These are phyloP conservation scores for Sycophaga agraensis DNA, from an alignment of 1,140 invertebrate species.

Conservation along the genomic window DNA sequence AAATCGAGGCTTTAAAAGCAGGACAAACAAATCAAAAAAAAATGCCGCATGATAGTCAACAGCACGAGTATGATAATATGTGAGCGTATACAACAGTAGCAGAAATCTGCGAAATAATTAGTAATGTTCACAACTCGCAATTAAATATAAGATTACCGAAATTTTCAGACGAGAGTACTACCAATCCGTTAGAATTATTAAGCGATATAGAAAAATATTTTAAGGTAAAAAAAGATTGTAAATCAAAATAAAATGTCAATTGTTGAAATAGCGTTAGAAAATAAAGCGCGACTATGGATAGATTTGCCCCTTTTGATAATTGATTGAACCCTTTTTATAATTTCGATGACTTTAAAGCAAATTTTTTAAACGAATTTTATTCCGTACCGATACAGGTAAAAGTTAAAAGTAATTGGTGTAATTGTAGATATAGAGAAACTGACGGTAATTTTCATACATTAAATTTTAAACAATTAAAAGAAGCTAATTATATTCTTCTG, in stretches of 20 bases:
- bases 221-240: too few relatives aligned
- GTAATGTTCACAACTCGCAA: too few relatives aligned
- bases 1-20: too few relatives aligned
- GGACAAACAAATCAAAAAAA: too few relatives aligned
- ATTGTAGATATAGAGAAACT: slow-evolving; percentile 6
- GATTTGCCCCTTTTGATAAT: too few relatives aligned
- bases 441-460: slow-evolving; percentile 25
- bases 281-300: slow-evolving; percentile 9
- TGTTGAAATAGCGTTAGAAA: background rate
- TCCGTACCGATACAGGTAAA: slow-evolving; percentile 25
- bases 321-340: background rate
- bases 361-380: slow-evolving; percentile 32
- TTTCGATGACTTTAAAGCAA: slow-evolving; percentile 3
- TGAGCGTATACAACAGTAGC: too few relatives aligned
- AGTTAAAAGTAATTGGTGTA: slow-evolving; percentile 29
- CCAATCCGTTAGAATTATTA: too few relatives aligned
- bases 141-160: too few relatives aligned
- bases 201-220: too few relatives aligned
- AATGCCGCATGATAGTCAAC: too few relatives aligned
- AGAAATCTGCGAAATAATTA: too few relatives aligned
- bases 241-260: slow-evolving; percentile 1
- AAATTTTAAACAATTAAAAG: slow-evolving; percentile 27
- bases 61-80: background rate
- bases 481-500: slow-evolving; percentile 26
- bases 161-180: too few relatives aligned